phyloP scores from a whole-genome alignment of 2,797 vertebrate species.

The Rhynchotus rufescens region DNA sequence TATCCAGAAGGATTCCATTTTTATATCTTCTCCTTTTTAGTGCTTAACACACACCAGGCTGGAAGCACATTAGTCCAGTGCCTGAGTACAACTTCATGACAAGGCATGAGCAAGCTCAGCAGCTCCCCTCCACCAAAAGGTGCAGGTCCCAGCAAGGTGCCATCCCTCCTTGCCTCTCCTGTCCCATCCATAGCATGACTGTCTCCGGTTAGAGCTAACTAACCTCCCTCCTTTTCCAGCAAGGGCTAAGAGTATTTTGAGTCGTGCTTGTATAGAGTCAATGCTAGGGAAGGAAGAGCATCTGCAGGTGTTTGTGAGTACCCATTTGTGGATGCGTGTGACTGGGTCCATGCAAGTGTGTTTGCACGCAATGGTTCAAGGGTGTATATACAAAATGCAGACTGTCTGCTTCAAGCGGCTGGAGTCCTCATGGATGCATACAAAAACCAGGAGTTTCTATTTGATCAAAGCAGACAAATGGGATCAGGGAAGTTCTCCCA shows the following conservation, averaged over 20 bases:
- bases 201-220: neutral
- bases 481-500: neutral
- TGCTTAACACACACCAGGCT: neutral
- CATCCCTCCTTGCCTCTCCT: neutral
- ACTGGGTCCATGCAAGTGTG: neutral
- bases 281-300: neutral
- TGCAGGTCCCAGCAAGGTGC: neutral
- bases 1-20: neutral
- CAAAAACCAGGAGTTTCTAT: neutral
- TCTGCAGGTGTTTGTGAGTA: neutral
- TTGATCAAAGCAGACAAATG: neutral
- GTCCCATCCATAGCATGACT: neutral
- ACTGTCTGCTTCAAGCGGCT: neutral
- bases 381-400: neutral
- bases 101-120: rapidly evolving
- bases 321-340: neutral
- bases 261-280: neutral
- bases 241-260: neutral
- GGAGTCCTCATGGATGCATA: neutral
- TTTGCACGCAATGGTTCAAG: neutral
- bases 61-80: neutral
- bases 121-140: neutral
- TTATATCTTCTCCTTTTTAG: neutral
- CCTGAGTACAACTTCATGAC: neutral
- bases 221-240: neutral